Evolutionary conservation across 2,888 invertebrate genomes (phyloP).

Genomic region (Heliconius ismenius): DNA sequence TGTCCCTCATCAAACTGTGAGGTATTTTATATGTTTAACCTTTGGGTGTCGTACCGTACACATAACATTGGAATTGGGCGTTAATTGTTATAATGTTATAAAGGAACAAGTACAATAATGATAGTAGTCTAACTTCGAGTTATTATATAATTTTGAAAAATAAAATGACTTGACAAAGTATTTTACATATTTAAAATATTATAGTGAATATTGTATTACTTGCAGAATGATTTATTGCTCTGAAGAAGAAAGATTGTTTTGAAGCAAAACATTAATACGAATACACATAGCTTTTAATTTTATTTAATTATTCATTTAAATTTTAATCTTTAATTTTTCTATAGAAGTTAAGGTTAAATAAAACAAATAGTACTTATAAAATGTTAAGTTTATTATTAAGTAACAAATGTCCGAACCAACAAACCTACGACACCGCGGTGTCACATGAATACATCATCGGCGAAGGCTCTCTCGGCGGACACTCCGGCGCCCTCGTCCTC

Average conservation of each 20-base stretch:
- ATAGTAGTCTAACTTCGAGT: too few species aligned
- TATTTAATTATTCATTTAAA: too few species aligned
- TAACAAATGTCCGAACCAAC: slow-evolving; percentile 48
- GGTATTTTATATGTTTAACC: not conserved
- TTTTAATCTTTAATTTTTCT: not conserved
- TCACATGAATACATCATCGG: slow-evolving; percentile 90
- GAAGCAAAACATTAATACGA: too few species aligned
- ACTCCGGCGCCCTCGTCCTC: slow-evolving; percentile 50
- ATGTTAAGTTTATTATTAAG: slow-evolving; percentile 45
- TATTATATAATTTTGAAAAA: too few species aligned
- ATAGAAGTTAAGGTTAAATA: not conserved
- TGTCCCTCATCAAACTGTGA: not conserved
- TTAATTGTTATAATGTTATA: not conserved
- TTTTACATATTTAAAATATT: not conserved
- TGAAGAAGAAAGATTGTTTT: too few species aligned
- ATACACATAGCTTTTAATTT: too few species aligned
- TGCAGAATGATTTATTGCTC: too few species aligned
- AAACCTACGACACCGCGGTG: slow-evolving; percentile 32
- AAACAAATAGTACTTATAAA: slow-evolving; percentile 40
- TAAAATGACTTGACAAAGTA: not conserved
- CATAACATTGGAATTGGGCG: not conserved
- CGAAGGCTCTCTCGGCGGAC: slow-evolving; percentile 63
- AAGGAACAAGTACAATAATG: too few species aligned
- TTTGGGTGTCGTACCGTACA: not conserved
- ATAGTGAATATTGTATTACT: too few species aligned